Evolutionary conservation across 2,888 invertebrate species (phyloP), one percentile per base, ranked within the genome.

Genomic region (Caradrina clavipalpis): DNA sequence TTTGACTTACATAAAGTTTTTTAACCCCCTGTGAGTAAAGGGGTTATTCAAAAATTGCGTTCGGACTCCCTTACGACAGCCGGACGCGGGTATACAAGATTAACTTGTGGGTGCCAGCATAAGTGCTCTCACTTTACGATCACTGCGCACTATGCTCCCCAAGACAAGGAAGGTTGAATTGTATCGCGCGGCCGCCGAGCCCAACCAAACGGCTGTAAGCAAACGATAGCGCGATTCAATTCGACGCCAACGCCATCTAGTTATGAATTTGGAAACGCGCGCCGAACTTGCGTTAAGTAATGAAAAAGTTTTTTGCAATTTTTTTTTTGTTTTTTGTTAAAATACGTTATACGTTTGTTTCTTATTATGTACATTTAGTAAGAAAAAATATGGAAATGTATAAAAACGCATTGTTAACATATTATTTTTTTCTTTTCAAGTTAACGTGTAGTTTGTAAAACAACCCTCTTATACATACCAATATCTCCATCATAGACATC

Each of bases 121-220:
- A 96, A 98, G 97, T 97, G 97, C 96, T 96, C 98, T 98, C 98
- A 98, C 98, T 97, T 97, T 84, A 97, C 97, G 98, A 97, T 98
- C 98, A 97, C 97, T 96, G 98, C 96, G 97, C 97, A 98, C 97
- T 98, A 96, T 97, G 98, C 98, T 98, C 98, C 98, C 98, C 97
- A 94, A 97, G 97, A 98, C 98, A 98, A 98, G 97, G 98, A 97
- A 77, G 96, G 96, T 95, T 79, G 59, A 49, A 7, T 0, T 0
- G 0, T 1, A n/a, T 0, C 0, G 35, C 60, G 64, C 54, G 54
- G 10, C 39, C 58, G 22, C 49, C 3, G 26, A 49, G 0, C 15
- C 59, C 53, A 10, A 10, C 53, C 54, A 56, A 64, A 56, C 50
- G 65, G 49, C 58, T 39, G 17, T 15, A 62, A 75, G 49, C 67